Base-by-base conservation (phyloP, 2,797 vertebrate genomes). In the Orientallactaga sibirica region DNA sequence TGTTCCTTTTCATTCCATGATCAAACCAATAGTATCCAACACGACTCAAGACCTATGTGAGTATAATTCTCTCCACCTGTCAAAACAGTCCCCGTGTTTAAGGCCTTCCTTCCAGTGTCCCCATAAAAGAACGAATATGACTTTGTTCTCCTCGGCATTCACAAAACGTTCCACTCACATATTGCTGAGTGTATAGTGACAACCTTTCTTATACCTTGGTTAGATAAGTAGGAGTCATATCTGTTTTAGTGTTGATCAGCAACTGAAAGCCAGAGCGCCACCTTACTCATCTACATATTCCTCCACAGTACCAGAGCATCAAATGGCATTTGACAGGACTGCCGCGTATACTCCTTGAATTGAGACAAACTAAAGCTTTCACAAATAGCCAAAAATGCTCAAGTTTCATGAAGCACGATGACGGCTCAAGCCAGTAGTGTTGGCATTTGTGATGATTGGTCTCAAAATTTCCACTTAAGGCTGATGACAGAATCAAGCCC, bases 401-500 rank as follows among this genome's bases (percentile, higher is more conserved):
- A 96, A 92, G 89, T 93, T 83, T 75, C 78, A 80, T 75, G 67
- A 94, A 92, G 88, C 93, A 87, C 67, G 58, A 97, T 20, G 64
- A 64, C 27, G 70, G 73, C 77, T 93, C 71, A 93, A 93, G 93
- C 92, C 95, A 95, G 93, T 67, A 91, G 86, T 67, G 91, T 33
- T 96, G 93, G 93, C 66, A 0, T 95, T 81, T 77, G 82, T 75
- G 85, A 92, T 86, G 96, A 97, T 24, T 94, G 97, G 86, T 94
- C 95, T 97, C 91, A 96, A 95, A 93, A 95, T 92, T 95, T 95
- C 83, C 41, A 37, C 87, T 88, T 82, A 97, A 93, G 97, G 95
- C 90, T 95, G 92, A 94, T 96, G 97, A 93, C 94, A 97, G 96
- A 96, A 92, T 97, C 96, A 95, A 97, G 96, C 91, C 96, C 94